Evolutionary conservation across 2,888 invertebrate genomes (phyloP), one percentile per base, ranked within the genome.

Genomic region (Drosophila hawaiiensis): DNA sequence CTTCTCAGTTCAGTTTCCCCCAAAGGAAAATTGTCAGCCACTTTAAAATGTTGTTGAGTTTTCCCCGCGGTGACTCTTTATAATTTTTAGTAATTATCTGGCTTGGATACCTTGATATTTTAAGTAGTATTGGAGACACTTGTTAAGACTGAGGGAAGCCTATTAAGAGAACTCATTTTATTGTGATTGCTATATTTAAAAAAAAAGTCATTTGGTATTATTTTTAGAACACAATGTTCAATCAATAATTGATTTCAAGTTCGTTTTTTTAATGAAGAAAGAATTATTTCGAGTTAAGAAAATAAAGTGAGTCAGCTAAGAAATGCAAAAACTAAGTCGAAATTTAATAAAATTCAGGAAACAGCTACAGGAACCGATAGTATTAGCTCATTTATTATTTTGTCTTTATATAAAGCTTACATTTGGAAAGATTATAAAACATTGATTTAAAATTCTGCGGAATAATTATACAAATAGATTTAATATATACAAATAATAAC

Each of bases 11-110:
- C 55, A 16, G 33, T 65, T 59, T 25, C 58, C 33, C 33, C 54
- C n/a, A 35, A 53, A 14, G 28, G 65, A 39, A 64, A 76, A 68
- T 49, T 72, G 53, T 62, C 61, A 25, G 65, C 55, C 78, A 68
- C 68, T 77, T 66, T 12, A 19, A 55, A 72, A 60, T 62, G 52
- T 55, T 53, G 60, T 68, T 22, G 25, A 75, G 43, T 55, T 43
- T 58, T 53, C 22, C 53, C 47, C 16, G 33, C 43, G 43, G 7
- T 9, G 39, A 4, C 16, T 50, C 47, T 25, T 31, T 28, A 33
- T 28, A 68, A 39, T 50, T 39, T 41, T 60, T 35, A 29, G 5
- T 50, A 56, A 56, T 72, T 35, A 55, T 55, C 50, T 72, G 31
- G n/a, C 47, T 4, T 22, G 47, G 22, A 14, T 9, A 25, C 47